Evolutionary conservation across 2,797 vertebrate species (phyloP).

Genomic region (Sebastes itinus): DNA sequence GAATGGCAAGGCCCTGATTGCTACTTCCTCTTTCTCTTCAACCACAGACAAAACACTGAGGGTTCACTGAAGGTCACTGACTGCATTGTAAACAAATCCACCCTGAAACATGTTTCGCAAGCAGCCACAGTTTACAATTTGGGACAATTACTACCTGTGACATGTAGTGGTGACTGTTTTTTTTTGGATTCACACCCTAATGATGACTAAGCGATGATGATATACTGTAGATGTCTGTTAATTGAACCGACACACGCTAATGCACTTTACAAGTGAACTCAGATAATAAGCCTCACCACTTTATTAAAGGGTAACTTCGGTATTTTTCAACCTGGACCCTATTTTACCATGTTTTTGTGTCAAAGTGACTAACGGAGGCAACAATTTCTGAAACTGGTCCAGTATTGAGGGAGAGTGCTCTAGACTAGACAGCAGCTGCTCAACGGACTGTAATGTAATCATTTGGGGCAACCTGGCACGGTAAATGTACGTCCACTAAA

Average conservation of each 20-base stretch:
- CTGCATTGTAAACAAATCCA: constrained; percentile 24
- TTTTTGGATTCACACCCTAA: neutral
- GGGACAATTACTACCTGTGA: neutral
- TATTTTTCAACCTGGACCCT: no score
- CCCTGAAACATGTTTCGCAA: constrained; percentile 2
- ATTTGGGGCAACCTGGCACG: no score
- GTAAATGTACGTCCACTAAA: no score
- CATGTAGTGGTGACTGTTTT: neutral
- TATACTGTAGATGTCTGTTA: neutral
- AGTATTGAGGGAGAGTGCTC: no score
- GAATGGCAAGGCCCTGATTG: constrained; percentile 49
- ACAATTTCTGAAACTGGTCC: no score
- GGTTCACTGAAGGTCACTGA: constrained; percentile 33
- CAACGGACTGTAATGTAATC: neutral
- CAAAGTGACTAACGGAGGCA: no score
- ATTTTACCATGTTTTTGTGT: no score
- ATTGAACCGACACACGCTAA: neutral
- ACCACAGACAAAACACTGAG: constrained; percentile 48
- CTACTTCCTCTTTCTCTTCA: constrained; percentile 45
- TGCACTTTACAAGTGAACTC: neutral
- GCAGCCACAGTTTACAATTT: neutral
- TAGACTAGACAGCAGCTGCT: no score
- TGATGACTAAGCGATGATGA: neutral
- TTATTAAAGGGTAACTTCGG: neutral
- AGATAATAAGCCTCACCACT: neutral